Conservation (phyloP, 1,140 invertebrate genomes). For the Bombus picipes region DNA sequence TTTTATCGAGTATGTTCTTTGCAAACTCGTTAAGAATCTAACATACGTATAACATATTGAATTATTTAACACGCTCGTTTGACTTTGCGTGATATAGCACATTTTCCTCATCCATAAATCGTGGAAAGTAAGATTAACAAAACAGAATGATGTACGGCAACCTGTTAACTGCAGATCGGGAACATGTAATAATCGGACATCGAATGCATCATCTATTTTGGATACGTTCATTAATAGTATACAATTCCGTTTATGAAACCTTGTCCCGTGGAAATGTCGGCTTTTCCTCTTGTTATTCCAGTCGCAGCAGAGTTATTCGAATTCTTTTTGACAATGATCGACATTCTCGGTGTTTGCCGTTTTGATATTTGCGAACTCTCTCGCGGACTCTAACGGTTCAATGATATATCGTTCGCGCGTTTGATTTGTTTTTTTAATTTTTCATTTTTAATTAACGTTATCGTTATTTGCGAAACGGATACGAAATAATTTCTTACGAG, state of each 20-base stretch:
- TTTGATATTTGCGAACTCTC: neutral
- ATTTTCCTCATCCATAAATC: conserved; percentile 30
- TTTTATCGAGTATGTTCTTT: conserved; percentile 4
- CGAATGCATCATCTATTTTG: conserved; percentile 49
- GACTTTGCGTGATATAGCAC: neutral
- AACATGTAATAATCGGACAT: conserved; percentile 44
- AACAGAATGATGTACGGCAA: conserved; percentile 30
- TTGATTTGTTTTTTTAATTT: neutral
- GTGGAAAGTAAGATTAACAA: neutral
- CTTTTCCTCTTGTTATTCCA: neutral
- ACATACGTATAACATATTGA: conserved; percentile 6
- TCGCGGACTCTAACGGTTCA: neutral
- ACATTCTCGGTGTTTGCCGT: conserved; percentile 28
- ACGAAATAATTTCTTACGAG: neutral
- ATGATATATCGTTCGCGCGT: neutral
- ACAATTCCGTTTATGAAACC: conserved; percentile 51
- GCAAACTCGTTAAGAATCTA: conserved; percentile 18
- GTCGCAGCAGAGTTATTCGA: conserved; percentile 6
- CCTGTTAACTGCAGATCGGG: conserved; percentile 58
- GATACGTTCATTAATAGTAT: conserved; percentile 40
- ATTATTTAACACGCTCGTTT: conserved; percentile 18
- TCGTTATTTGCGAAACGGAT: neutral
- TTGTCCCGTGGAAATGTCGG: conserved; percentile 3
- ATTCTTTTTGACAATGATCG: conserved; percentile 23
- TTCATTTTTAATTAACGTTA: no score